Evolutionary conservation across 2,113 vertebrate species (phyloP).

Genomic region (Galemys pyrenaicus): DNA sequence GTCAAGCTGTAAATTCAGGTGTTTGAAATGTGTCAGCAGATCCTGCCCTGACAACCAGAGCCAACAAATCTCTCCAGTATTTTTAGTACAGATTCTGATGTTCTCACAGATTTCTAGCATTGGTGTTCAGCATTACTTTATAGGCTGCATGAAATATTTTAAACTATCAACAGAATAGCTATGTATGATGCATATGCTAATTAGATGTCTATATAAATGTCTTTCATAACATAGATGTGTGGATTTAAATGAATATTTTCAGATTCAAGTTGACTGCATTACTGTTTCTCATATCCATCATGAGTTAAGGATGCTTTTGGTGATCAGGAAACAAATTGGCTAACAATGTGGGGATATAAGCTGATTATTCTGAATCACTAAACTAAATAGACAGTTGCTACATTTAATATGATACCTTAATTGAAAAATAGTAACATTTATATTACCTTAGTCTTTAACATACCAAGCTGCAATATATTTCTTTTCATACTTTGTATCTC

Average conservation of each 20-base stretch:
- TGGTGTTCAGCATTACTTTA: neutral
- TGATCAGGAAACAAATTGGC: neutral
- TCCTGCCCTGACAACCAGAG: neutral
- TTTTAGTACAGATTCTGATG: neutral
- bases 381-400: neutral
- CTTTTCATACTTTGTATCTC: slow-evolving; percentile 17
- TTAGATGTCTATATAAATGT: neutral
- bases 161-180: neutral
- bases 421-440: neutral
- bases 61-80: neutral
- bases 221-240: neutral
- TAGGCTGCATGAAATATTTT: neutral
- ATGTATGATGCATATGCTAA: neutral
- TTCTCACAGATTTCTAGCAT: slow-evolving; percentile 42
- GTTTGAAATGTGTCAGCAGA: neutral
- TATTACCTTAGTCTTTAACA: slow-evolving; percentile 21
- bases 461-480: neutral
- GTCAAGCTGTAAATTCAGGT: neutral
- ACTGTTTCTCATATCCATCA: neutral
- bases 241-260: neutral
- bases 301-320: neutral
- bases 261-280: neutral
- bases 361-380: neutral
- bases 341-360: neutral
- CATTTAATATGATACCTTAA: neutral